Evolutionary conservation across 2,888 invertebrate genomes (phyloP), one percentile per base, ranked within the genome.

Genomic region (Electrophaes corylata): DNA sequence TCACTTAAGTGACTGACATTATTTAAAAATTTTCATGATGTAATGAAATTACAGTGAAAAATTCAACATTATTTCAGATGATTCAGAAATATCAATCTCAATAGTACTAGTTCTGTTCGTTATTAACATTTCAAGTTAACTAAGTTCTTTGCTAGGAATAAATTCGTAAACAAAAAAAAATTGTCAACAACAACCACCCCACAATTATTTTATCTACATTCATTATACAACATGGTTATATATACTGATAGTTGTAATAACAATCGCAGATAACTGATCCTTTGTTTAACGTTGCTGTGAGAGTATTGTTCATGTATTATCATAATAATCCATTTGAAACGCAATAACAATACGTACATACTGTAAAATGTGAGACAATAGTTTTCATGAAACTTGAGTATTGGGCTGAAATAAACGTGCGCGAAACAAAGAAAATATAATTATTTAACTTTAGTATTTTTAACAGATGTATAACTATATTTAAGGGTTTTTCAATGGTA

Each of bases 201-300:
- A 23, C 14, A 26, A 33, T 44, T 53, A 59, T 56, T 51, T 58
- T 62, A 69, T 67, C 56, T 69, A 53, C 31, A 43, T 44, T 48
- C 57, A 66, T 66, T 66, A 70, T 72, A 67, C 67, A 69, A 69
- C 61, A 50, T n/a, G n/a, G n/a, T n/a, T n/a, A n/a, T n/a, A n/a
- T n/a, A 68, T 62, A 69, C 56, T 49, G 67, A 57, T 29, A 43
- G 67, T 78, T 77, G 70, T 69, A 73, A 80, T 72, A 79, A 80
- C 76, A 80, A 69, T 72, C 63, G 66, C 66, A 75, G 73, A 74
- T 72, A 66, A 69, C 69, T 68, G 66, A 54, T 55, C 67, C 74
- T 71, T 79, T 82, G 81, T 83, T 80, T 72, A 69, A 67, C 37
- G 14, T 10, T 62, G 67, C 64, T 65, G 64, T 67, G 67, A 64